Conservation (phyloP, 1,140 invertebrate genomes). For the Penaeus chinensis region DNA sequence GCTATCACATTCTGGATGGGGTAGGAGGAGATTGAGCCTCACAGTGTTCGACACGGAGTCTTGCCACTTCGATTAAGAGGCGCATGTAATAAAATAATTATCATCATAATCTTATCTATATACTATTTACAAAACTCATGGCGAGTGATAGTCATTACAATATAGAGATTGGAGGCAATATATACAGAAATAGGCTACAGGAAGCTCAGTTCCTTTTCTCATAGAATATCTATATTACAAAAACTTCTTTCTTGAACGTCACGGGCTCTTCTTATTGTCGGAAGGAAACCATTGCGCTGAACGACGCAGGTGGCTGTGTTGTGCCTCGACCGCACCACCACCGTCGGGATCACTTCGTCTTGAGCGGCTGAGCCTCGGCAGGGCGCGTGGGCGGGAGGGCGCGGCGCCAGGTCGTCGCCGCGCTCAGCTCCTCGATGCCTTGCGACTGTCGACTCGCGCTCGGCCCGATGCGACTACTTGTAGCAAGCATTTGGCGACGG, state of each 20-base stretch:
- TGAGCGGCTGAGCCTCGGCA: neutral
- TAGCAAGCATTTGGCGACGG: conserved; percentile 9
- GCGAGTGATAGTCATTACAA: conserved; percentile 53
- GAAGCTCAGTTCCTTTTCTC: neutral
- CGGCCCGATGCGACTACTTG: conserved; percentile 6
- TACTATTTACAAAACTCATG: conserved; percentile 51
- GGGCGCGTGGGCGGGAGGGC: too few relatives aligned
- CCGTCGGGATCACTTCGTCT: conserved; percentile 25
- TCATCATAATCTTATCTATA: conserved; percentile 54
- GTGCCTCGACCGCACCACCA: conserved; percentile 20
- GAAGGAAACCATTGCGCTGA: neutral
- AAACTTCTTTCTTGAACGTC: neutral
- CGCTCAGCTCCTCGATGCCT: neutral
- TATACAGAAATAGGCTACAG: conserved; percentile 47
- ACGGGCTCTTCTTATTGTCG: conserved; percentile 23
- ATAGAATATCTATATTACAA: conserved; percentile 23
- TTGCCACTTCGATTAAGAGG: conserved; percentile 48
- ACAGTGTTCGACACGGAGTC: conserved; percentile 42
- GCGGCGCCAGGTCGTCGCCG: too few relatives aligned
- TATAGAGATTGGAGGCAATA: conserved; percentile 50
- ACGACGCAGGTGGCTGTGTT: neutral
- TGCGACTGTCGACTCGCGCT: neutral
- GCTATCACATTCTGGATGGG: conserved; percentile 57
- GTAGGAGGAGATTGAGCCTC: conserved; percentile 52
- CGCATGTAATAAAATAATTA: conserved; percentile 57